Evolutionary conservation across 2,797 vertebrate species (phyloP).

Genomic region (Labeo calbasu): DNA sequence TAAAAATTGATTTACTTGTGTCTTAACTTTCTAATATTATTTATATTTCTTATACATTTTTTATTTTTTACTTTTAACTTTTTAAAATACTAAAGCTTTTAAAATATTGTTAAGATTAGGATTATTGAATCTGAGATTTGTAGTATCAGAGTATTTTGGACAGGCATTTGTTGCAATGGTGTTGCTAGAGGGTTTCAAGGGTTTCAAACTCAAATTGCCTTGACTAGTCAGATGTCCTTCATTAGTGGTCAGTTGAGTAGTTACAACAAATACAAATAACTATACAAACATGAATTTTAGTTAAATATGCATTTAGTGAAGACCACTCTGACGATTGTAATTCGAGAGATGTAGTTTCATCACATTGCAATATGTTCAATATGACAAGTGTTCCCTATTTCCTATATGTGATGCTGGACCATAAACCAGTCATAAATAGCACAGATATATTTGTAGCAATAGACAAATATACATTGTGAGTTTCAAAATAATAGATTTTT

Average conservation of each 20-base stretch:
- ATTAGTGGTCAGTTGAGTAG: neutral
- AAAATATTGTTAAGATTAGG: neutral
- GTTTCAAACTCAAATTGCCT: neutral
- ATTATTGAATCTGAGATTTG: neutral
- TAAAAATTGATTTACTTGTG: neutral
- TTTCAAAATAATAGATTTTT: too few relatives aligned
- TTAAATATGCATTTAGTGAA: neutral
- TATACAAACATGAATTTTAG: neutral
- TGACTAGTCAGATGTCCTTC: neutral
- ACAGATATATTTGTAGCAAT: too few relatives aligned
- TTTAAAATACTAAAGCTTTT: neutral
- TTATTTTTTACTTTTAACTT: neutral
- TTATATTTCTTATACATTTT: neutral
- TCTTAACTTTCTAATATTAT: neutral
- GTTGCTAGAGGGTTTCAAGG: neutral
- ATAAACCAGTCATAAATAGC: too few relatives aligned
- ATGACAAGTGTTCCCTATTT: neutral
- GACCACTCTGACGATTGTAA: neutral
- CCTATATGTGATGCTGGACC: neutral
- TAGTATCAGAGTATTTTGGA: neutral
- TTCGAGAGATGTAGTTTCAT: neutral
- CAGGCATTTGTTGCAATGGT: neutral
- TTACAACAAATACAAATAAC: neutral
- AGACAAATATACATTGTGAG: too few relatives aligned
- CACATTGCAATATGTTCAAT: neutral